Evolutionary conservation across 1,140 invertebrate species (phyloP), one percentile per base, ranked within the genome.

Genomic region (Aphis gossypii): DNA sequence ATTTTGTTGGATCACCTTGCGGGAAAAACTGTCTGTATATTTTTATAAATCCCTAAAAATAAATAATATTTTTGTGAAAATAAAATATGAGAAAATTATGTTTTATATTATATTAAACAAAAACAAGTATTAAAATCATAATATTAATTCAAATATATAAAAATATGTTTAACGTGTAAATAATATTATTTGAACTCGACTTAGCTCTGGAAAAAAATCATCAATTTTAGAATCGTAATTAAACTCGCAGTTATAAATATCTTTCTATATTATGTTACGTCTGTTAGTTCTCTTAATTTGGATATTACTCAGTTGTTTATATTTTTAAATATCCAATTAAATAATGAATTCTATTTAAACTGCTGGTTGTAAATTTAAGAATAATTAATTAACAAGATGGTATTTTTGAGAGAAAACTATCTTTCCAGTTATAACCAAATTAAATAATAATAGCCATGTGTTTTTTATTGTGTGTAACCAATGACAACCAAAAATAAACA

Each of bases 1-100:
- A 99, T 96, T 99, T 99, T 94, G 98, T 98, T 41, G 99, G 99
- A 96, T 99, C 98, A 94, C 98, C 98, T 97, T 99, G 98, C 91
- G 99, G 99, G 96, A 99, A 99, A 96, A 99, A 99, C 96, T 99
- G 99, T 96, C 99, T 98, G 96, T 99, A 99, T 95, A 99, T 99
- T 96, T 98, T 99, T 95, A 99, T 98, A 96, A 99, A 99, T 94
- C 98, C 99, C 98, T 99, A 96, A 94, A 97, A 96, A 94, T 95
- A 94, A 94, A 94, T 94, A 94, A 41, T 21, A 46, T 51, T 92
- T 90, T 87, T 60, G 48, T 41, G 18, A 94, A 76, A 38, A 90
- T 84, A 1, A 84, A 48, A 4, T 38, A 89, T 89, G 41, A 2
- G 7, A 46, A 48, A 51, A 48, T 48, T 35, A 9, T 41, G 44